phyloP scores from a whole-genome alignment of 2,113 vertebrate species.

The Rhinogobius similis region DNA sequence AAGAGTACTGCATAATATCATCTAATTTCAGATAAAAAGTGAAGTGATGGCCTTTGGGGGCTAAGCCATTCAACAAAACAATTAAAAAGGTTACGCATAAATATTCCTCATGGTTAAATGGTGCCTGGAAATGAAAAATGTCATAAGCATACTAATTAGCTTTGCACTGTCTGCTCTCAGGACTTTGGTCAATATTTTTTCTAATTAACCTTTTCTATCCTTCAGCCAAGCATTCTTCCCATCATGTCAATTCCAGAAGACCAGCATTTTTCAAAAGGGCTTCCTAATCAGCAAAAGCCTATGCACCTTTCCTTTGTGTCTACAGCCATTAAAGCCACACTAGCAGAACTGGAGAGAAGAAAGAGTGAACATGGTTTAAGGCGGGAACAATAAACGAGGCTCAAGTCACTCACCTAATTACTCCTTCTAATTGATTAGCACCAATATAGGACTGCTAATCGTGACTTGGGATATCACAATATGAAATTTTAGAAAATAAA shows the following conservation, averaged over 20 bases:
- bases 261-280: constrained; percentile 9
- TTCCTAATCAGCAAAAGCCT: constrained; percentile 1
- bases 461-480: too few relatives aligned
- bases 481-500: too few relatives aligned
- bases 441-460: too few relatives aligned
- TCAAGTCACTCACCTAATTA: background rate
- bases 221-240: background rate
- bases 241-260: constrained; percentile 16
- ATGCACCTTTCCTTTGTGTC: background rate
- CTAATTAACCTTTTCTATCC: constrained; percentile 44
- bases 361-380: background rate
- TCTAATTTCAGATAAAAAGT: constrained; percentile 30
- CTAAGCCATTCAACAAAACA: constrained; percentile 47
- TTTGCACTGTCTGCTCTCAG: constrained; percentile 15
- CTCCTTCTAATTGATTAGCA: background rate
- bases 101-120: constrained; percentile 37
- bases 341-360: background rate
- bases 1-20: background rate
- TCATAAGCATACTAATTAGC: constrained; percentile 50
- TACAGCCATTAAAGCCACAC: constrained; percentile 8
- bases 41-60: background rate
- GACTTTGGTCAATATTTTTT: constrained; percentile 30
- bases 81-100: constrained; percentile 47
- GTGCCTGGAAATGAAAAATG: constrained; percentile 34
- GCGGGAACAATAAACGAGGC: background rate